Evolutionary conservation across 1,140 invertebrate species (phyloP), one percentile per base, ranked within the genome.

Genomic region (Dufourea novaeangliae): DNA sequence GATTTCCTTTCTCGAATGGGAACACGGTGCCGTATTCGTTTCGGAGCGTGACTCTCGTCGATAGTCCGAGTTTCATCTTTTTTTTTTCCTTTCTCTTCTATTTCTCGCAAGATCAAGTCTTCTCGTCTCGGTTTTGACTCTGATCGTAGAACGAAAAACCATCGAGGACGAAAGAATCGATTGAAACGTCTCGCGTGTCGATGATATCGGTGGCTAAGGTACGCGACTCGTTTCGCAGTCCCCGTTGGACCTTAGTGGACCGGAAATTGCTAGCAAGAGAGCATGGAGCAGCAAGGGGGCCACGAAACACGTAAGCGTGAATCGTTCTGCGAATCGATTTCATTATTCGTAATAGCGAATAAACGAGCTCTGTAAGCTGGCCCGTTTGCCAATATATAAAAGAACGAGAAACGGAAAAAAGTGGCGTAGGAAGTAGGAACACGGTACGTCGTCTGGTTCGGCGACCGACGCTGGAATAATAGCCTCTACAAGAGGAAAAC

Each of bases 251-350:
- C 3, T 14, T 8, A 37, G 1, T 77, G 37, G 46, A 54, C 6
- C 37, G 37, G 22, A 52, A 64, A 41, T 73, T 27, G 25, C 1
- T 17, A 14, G 25, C n/a, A n/a, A n/a, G n/a, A 20, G 22, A n/a
- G 20, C 1, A 1, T 7, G 4, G 0, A n/a, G n/a, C n/a, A n/a
- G n/a, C n/a, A 2, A 8, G 8, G 5, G 6, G 4, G 4, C 8
- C 5, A 39, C 20, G 59, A n/a, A 2, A 39, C 29, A 46, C n/a
- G n/a, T 17, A 34, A 74, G 32, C 39, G 56, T 41, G 20, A 82
- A 74, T 82, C 64, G 63, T 63, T 64, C 64, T n/a, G 27, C 67
- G 61, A 82, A 83, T 83, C 75, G 66, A 84, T 84, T 56, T 29
- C 61, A 67, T 83, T 79, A 62, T 61, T 82, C 52, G 63, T 74